Evolutionary conservation across 37 sponge, comb jelly and placozoan species (phyloP).

Genomic region (Amphimedon queenslandica): DNA sequence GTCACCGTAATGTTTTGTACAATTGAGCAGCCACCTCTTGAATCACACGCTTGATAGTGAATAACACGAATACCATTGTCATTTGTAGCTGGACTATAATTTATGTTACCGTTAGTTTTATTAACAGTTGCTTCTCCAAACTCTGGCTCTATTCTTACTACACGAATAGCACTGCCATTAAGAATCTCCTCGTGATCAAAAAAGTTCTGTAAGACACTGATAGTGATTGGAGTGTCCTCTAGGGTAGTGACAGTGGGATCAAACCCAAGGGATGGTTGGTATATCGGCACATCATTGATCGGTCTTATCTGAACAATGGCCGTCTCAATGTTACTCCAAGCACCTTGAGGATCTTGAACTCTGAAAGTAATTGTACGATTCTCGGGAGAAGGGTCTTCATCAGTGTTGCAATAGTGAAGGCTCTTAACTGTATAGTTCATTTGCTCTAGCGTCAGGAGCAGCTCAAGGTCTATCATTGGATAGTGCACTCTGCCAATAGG

Average conservation of each 20-base stretch:
- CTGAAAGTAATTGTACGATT: slow-evolving; percentile 55
- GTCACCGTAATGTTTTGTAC: slow-evolving; percentile 35
- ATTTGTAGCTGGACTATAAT: slow-evolving; percentile 36
- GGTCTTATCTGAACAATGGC: slow-evolving; percentile 46
- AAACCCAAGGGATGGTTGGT: not conserved
- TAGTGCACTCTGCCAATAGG: slow-evolving; percentile 1
- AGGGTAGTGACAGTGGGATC: slow-evolving; percentile 20
- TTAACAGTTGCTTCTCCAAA: slow-evolving; percentile 37
- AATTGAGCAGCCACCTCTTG: slow-evolving; percentile 45
- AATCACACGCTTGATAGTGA: slow-evolving; percentile 73
- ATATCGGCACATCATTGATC: slow-evolving; percentile 72
- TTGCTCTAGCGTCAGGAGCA: slow-evolving; percentile 28
- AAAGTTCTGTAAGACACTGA: slow-evolving; percentile 60
- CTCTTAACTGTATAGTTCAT: slow-evolving; percentile 50
- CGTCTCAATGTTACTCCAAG: slow-evolving; percentile 34
- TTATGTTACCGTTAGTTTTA: slow-evolving; percentile 36
- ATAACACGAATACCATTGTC: slow-evolving; percentile 59
- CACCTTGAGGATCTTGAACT: slow-evolving; percentile 58
- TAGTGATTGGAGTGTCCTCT: slow-evolving; percentile 66
- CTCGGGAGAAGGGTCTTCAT: slow-evolving; percentile 60
- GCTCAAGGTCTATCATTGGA: slow-evolving; percentile 17
- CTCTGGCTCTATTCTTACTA: slow-evolving; percentile 31
- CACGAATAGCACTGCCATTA: slow-evolving; percentile 39
- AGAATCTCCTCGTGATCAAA: slow-evolving; percentile 74
- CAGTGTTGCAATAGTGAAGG: slow-evolving; percentile 81